Conservation (phyloP, 2,797 vertebrate species). For the Neostethus bicornis region DNA sequence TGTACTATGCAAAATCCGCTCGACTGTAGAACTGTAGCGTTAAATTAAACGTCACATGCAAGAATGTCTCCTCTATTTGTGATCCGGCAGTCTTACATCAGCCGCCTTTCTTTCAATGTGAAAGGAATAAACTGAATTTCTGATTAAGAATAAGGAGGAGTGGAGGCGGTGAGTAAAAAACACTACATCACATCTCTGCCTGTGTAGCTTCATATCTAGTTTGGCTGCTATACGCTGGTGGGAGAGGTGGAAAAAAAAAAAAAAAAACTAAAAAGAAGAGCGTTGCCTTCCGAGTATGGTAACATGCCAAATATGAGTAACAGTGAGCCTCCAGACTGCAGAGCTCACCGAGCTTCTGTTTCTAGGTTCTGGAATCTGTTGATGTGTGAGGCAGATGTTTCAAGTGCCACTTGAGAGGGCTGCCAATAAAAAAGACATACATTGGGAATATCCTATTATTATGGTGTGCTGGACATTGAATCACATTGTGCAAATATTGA, state of each 20-base stretch:
- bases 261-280: conserved; percentile 2
- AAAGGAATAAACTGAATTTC: conserved; percentile 23
- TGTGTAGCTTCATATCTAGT: conserved; percentile 20
- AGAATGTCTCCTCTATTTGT: conserved; percentile 6
- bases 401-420: conserved; percentile 26
- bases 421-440: conserved; percentile 20
- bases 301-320: conserved; percentile 29
- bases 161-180: conserved; percentile 43
- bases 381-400: conserved; percentile 43
- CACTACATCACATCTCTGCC: conserved; percentile 21
- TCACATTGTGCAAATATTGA: background rate
- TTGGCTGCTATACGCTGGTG: conserved; percentile 15
- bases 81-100: conserved; percentile 34
- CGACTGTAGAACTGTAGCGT: background rate
- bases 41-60: conserved; percentile 25
- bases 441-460: conserved; percentile 14
- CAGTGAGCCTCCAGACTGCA: conserved; percentile 23
- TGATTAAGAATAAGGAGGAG: conserved; percentile 24
- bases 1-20: background rate
- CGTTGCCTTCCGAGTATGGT: conserved; percentile 17
- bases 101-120: conserved; percentile 25
- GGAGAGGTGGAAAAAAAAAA: background rate
- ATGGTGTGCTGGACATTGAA: background rate
- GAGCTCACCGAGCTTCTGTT: conserved; percentile 28
- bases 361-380: conserved; percentile 25